Base-by-base conservation (phyloP, 2,888 invertebrate species). In the Clanis bilineata region DNA sequence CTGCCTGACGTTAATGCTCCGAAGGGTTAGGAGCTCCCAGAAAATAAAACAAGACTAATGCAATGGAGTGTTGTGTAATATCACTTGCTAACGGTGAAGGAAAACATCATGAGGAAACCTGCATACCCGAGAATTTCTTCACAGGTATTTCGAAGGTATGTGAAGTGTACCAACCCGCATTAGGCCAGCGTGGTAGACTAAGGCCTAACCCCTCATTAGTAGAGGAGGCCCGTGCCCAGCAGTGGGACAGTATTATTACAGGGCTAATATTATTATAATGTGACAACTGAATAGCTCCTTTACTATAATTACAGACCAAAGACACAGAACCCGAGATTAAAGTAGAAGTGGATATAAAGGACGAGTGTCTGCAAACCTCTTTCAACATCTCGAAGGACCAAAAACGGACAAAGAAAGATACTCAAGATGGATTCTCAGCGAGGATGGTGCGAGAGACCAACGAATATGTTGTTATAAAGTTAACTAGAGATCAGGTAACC, bases 361-460 rank as follows among this genome's bases (percentile, higher is more conserved):
- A 59, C 18, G 59, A 62, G 3, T 60, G 22, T 32, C 38, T 56
- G 58, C n/a, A n/a, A n/a, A n/a, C n/a, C n/a, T n/a, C n/a, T n/a
- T n/a, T n/a, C n/a, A n/a, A n/a, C 3, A 21, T 7, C 15, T 38
- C 12, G 5, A 51, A 58, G 58, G 47, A 58, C 21, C 39, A 25
- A 2, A 38, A 36, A 3, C 7, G 2, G 10, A 65, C 63, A 22
- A 80, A 79, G 47, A 80, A 75, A 58, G n/a, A 41, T 2, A 1
- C 10, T 0, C 36, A 25, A 56, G 44, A 44, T n/a, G 89, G 90
- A 0, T 92, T 92, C 62, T 79, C 82, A 3, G 86, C 88, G 0
- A 69, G 92, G 58, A 92, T 92, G 92, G 92, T 92, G 1, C 86
- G 86, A 47, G 92, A 92, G 60, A 92, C 92, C 0, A 78, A 83